phyloP scores from a whole-genome alignment of 2,888 invertebrate species.

The Luffia ferchaultella region DNA sequence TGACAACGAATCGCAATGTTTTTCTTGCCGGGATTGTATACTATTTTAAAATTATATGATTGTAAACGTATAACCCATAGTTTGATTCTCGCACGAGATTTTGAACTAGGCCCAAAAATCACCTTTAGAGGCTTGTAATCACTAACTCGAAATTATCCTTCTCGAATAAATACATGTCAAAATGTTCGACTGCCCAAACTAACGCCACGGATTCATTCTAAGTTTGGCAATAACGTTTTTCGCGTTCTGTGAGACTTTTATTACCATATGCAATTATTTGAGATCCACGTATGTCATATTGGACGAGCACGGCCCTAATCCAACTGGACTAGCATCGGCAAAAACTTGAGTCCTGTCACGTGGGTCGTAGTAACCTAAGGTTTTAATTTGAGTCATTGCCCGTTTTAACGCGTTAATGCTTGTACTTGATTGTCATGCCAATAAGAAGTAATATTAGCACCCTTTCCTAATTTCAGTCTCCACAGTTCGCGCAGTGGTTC shows the following conservation, averaged over 20 bases:
- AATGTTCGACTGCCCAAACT: neutral
- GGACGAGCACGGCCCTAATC: neutral
- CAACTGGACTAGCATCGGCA: slow-evolving; percentile 1
- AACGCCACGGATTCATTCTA: neutral
- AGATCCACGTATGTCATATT: neutral
- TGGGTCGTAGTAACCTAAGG: neutral
- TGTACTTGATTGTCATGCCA: neutral
- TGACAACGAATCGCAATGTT: neutral
- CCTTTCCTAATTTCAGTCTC: neutral
- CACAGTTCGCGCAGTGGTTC: neutral
- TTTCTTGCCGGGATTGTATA: neutral
- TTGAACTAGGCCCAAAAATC: neutral
- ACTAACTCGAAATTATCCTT: neutral
- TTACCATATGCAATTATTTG: neutral
- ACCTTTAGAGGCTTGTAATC: neutral
- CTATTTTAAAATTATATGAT: slow-evolving; percentile 2
- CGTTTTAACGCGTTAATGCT: neutral
- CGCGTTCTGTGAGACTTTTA: neutral
- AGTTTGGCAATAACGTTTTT: neutral
- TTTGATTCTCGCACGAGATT: neutral
- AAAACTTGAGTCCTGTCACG: slow-evolving; percentile 2
- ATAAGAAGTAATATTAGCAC: neutral
- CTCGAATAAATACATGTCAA: slow-evolving; percentile 1
- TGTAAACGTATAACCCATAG: neutral
- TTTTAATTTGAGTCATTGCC: neutral